These are phyloP conservation scores for Idaea straminata DNA, from an alignment of 2,888 invertebrate species.

Conservation along the genomic window DNA sequence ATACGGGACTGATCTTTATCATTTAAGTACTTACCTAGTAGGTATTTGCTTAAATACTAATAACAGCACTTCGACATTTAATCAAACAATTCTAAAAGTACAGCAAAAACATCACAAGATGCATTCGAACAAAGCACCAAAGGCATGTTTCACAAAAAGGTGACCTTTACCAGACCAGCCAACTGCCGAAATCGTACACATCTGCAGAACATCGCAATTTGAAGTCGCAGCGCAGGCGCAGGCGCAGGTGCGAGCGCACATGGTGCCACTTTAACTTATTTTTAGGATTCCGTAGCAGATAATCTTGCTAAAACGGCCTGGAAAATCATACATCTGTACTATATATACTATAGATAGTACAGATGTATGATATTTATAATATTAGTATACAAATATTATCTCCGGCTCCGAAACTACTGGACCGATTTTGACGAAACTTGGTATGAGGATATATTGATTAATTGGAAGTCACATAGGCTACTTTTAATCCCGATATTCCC, in stretches of 20 bases:
- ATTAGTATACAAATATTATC: too few relatives aligned
- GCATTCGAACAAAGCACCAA: neutral
- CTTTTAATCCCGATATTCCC: too few relatives aligned
- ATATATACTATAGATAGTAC: too few relatives aligned
- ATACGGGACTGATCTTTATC: too few relatives aligned
- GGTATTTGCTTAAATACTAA: too few relatives aligned
- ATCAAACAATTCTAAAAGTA: neutral
- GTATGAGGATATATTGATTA: too few relatives aligned
- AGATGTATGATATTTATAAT: too few relatives aligned
- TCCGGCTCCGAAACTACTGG: too few relatives aligned
- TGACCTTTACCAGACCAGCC: constrained; percentile 16
- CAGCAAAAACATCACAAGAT: neutral
- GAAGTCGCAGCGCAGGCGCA: constrained; percentile 17
- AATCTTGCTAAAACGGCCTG: neutral
- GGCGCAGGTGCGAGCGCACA: neutral
- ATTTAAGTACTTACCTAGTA: too few relatives aligned
- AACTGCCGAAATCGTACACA: constrained; percentile 19
- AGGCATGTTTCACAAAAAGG: constrained; percentile 7
- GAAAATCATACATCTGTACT: neutral
- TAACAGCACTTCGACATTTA: too few relatives aligned
- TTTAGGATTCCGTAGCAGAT: constrained; percentile 1
- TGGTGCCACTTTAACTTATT: constrained; percentile 5
- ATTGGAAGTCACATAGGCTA: too few relatives aligned
- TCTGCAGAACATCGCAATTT: constrained; percentile 16
- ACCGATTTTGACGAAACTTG: too few relatives aligned